Percentiles rank a stretch among this genome's conserved stretches.
Evolutionary conservation across 2,888 invertebrate genomes (phyloP).

Genomic region (Eueremaeus valkanovi): DNA sequence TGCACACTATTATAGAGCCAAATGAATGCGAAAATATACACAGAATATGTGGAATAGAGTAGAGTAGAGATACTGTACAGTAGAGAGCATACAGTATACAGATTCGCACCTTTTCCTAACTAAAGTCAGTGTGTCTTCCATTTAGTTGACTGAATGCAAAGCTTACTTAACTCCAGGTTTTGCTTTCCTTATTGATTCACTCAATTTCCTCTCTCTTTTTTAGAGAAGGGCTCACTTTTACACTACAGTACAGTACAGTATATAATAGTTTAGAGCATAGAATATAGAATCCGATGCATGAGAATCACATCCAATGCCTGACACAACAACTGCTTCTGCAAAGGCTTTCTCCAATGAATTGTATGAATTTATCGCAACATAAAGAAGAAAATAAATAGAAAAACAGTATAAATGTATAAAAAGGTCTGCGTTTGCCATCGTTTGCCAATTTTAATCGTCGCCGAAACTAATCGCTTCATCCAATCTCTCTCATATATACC

Average conservation of each 20-base stretch:
- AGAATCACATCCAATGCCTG: too few relatives aligned
- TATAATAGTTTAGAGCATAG: too few relatives aligned
- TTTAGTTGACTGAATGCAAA: constrained; percentile 9
- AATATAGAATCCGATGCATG: too few relatives aligned
- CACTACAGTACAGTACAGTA: too few relatives aligned
- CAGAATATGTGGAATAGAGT: neutral
- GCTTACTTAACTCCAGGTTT: constrained; percentile 34
- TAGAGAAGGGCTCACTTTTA: neutral
- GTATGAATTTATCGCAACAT: neutral
- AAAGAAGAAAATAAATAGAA: too few relatives aligned
- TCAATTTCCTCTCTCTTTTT: constrained; percentile 29
- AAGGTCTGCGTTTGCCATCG: neutral
- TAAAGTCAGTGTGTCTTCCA: neutral
- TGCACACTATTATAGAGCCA: constrained; percentile 4
- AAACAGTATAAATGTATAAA: too few relatives aligned
- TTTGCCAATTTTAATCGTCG: neutral
- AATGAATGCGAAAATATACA: neutral
- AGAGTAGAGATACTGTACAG: too few relatives aligned
- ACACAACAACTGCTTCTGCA: too few relatives aligned
- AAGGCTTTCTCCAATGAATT: neutral
- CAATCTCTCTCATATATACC: neutral
- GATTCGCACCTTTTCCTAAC: constrained; percentile 20
- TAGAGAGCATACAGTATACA: too few relatives aligned
- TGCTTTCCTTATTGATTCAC: constrained; percentile 32
- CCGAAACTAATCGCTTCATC: neutral